Percentiles rank a stretch among this genome's conserved stretches.
These are phyloP conservation scores for Drosophila yooni DNA, from an alignment of 2,888 invertebrate genomes.

Conservation along the genomic window DNA sequence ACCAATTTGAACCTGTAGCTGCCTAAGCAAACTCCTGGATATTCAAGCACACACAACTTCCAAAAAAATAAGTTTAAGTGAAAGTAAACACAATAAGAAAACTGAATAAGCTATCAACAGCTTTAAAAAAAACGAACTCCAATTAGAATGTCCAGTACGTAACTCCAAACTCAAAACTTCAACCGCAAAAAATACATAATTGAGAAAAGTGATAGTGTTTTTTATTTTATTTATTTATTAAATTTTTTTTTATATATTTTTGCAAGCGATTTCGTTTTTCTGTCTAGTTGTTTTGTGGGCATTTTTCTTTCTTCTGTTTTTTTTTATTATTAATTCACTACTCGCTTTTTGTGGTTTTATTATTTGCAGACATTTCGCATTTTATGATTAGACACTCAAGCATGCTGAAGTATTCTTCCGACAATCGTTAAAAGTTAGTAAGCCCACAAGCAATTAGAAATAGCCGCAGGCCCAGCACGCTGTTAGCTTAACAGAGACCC, in stretches of 20 bases:
- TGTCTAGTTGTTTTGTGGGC: slow-evolving; percentile 21
- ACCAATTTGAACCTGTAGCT: neutral
- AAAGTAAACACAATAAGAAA: slow-evolving; percentile 55
- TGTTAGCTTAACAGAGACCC: slow-evolving; percentile 36
- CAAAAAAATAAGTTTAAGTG: slow-evolving; percentile 32
- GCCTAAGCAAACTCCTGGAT: slow-evolving; percentile 12
- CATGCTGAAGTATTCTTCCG: slow-evolving; percentile 73
- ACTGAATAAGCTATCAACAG: slow-evolving; percentile 59
- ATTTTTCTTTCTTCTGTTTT: slow-evolving; percentile 9
- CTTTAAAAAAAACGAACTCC: slow-evolving; percentile 42
- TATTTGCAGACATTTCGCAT: slow-evolving; percentile 70
- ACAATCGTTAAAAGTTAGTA: slow-evolving; percentile 62
- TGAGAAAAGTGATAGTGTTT: slow-evolving; percentile 79
- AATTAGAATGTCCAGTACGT: slow-evolving; percentile 71
- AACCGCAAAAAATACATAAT: slow-evolving; percentile 58
- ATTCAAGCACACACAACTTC: slow-evolving; percentile 48
- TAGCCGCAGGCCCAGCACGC: slow-evolving; percentile 19
- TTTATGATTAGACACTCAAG: slow-evolving; percentile 74
- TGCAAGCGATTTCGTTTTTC: slow-evolving; percentile 68
- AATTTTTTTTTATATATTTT: slow-evolving; percentile 27
- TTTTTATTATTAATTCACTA: slow-evolving; percentile 27
- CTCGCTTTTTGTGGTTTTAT: slow-evolving; percentile 59
- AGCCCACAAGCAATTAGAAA: slow-evolving; percentile 39
- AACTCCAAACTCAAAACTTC: slow-evolving; percentile 15
- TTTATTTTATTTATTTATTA: slow-evolving; percentile 46